Evolutionary conservation across 2,888 invertebrate species (phyloP).

Genomic region (Lamellibrachia satsuma): DNA sequence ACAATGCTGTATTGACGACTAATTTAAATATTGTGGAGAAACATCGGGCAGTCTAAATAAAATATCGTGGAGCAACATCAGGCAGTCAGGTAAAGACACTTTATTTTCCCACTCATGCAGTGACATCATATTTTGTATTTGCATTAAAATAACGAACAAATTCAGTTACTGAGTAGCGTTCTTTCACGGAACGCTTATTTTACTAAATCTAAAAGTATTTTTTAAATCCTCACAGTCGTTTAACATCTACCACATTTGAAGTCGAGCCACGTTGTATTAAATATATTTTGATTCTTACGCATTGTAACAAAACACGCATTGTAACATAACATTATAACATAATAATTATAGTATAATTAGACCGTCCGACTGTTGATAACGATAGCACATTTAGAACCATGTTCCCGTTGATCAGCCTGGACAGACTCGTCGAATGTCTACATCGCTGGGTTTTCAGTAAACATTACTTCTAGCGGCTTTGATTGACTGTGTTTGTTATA

Average conservation of each 20-base stretch:
- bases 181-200: too few species aligned
- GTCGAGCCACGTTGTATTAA: too few species aligned
- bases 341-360: not conserved
- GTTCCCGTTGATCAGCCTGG: not conserved
- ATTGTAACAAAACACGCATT: too few species aligned
- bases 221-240: too few species aligned
- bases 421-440: not conserved
- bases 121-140: not conserved
- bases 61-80: not conserved
- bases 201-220: too few species aligned
- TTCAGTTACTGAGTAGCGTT: not conserved
- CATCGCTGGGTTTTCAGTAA: not conserved
- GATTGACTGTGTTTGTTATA: not conserved
- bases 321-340: not conserved
- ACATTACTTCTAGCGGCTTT: not conserved
- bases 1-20: not conserved
- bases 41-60: not conserved
- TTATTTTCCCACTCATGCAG: not conserved
- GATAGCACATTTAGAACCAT: not conserved
- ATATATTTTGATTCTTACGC: too few species aligned
- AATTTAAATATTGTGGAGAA: not conserved
- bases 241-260: too few species aligned
- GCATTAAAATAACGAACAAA: not conserved
- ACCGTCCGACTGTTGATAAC: not conserved
- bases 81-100: not conserved